Conservation (phyloP, 2,113 vertebrate species). For the Heloderma charlesbogerti region DNA sequence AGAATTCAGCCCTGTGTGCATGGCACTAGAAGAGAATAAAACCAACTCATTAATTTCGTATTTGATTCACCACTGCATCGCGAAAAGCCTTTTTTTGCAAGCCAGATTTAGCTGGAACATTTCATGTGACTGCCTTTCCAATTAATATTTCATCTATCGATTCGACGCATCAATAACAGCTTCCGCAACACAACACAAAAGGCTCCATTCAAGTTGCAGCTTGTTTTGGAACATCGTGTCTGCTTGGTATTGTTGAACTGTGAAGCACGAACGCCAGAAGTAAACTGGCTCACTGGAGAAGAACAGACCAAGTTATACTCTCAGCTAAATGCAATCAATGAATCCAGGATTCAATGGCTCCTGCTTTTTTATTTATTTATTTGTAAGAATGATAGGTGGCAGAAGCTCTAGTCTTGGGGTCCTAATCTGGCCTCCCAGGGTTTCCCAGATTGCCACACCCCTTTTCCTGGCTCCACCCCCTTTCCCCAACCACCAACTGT, state of each 20-base stretch:
- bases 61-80: not conserved
- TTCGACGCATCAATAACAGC: not conserved
- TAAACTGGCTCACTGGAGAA: slow-evolving; percentile 45
- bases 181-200: slow-evolving; percentile 44
- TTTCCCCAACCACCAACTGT: too few species aligned
- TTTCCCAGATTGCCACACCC: too few species aligned
- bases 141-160: not conserved
- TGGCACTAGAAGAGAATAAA: not conserved
- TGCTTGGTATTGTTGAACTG: slow-evolving; percentile 62
- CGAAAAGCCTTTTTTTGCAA: not conserved
- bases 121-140: not conserved
- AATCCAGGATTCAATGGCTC: not conserved
- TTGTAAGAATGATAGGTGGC: too few species aligned
- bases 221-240: slow-evolving; percentile 48
- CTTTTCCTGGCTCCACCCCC: too few species aligned
- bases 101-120: slow-evolving; percentile 9
- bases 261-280: slow-evolving; percentile 67
- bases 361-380: too few species aligned
- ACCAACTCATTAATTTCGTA: not conserved
- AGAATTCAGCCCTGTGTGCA: not conserved
- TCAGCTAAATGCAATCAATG: slow-evolving; percentile 48
- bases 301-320: slow-evolving; percentile 53
- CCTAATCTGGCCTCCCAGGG: too few species aligned
- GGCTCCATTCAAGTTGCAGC: slow-evolving; percentile 35
- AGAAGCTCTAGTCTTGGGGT: too few species aligned